These are phyloP conservation scores for Unio delphinus DNA, from an alignment of 2,888 invertebrate genomes.

Conservation along the genomic window DNA sequence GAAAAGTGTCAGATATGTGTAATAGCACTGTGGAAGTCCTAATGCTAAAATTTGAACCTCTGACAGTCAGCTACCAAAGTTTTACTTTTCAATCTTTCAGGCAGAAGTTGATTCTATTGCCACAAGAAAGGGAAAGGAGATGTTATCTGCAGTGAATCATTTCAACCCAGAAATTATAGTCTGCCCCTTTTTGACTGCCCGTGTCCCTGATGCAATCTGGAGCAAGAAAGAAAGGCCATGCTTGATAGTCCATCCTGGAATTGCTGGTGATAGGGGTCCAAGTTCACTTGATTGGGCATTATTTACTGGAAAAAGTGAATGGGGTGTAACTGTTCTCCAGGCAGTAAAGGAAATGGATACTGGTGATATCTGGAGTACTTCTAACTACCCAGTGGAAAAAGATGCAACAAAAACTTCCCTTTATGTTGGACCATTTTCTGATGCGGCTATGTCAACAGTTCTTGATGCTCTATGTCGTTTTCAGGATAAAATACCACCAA, in stretches of 20 bases:
- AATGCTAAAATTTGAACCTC: too few species aligned
- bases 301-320: slow-evolving; percentile 1
- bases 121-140: not conserved
- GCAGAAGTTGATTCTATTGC: too few species aligned
- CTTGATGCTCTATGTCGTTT: too few species aligned
- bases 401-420: slow-evolving; percentile 19
- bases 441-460: not conserved
- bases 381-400: slow-evolving; percentile 8
- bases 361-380: slow-evolving; percentile 24
- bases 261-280: slow-evolving; percentile 23
- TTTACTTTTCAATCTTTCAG: too few species aligned
- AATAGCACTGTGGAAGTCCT: too few species aligned
- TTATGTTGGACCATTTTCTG: slow-evolving; percentile 13
- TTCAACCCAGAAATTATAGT: slow-evolving; percentile 23
- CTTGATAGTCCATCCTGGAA: slow-evolving; percentile 28
- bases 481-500: too few species aligned
- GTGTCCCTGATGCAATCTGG: slow-evolving; percentile 15
- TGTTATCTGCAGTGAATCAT: slow-evolving; percentile 5
- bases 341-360: slow-evolving; percentile 13
- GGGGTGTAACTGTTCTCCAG: slow-evolving; percentile 22
- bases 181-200: slow-evolving; percentile 24
- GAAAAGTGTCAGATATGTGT: too few species aligned
- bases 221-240: slow-evolving; percentile 8
- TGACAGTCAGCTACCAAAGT: too few species aligned
- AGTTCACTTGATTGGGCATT: slow-evolving; percentile 21